Conservation (phyloP, 2,888 invertebrate genomes). For the Drymonia ruficornis region DNA sequence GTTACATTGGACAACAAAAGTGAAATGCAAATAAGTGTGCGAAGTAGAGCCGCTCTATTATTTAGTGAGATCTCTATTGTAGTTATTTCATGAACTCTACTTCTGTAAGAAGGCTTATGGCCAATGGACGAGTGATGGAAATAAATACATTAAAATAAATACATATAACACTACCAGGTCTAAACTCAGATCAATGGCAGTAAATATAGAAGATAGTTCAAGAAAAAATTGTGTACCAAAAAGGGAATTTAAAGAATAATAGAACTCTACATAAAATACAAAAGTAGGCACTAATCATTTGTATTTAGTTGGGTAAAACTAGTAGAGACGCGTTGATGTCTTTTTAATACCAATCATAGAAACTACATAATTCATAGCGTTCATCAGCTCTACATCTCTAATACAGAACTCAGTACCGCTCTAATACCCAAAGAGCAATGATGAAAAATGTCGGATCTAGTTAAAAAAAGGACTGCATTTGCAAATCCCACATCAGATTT, state of each 20-base stretch:
- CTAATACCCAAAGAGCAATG: constrained; percentile 40
- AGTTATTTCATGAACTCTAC: too few relatives aligned
- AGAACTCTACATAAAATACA: too few relatives aligned
- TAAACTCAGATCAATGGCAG: too few relatives aligned
- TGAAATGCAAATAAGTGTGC: background rate
- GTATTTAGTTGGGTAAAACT: background rate
- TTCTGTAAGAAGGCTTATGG: too few relatives aligned
- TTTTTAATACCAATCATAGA: constrained; percentile 33
- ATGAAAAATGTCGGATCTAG: constrained; percentile 39
- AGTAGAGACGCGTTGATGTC: constrained; percentile 46
- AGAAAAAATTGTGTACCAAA: too few relatives aligned
- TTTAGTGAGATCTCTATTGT: background rate
- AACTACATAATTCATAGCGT: too few relatives aligned
- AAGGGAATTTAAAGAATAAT: too few relatives aligned
- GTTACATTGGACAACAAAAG: constrained; percentile 1
- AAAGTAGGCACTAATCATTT: too few relatives aligned
- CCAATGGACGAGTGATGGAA: too few relatives aligned
- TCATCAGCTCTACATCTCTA: constrained; percentile 13
- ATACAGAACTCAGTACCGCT: constrained; percentile 29
- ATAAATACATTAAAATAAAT: too few relatives aligned
- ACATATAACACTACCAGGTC: too few relatives aligned
- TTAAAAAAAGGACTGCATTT: constrained; percentile 48
- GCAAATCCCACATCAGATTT: constrained; percentile 73
- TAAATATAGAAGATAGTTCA: too few relatives aligned
- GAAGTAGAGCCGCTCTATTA: constrained; percentile 2